Evolutionary conservation across 2,888 invertebrate genomes (phyloP).

Genomic region (Drosophila siamana): DNA sequence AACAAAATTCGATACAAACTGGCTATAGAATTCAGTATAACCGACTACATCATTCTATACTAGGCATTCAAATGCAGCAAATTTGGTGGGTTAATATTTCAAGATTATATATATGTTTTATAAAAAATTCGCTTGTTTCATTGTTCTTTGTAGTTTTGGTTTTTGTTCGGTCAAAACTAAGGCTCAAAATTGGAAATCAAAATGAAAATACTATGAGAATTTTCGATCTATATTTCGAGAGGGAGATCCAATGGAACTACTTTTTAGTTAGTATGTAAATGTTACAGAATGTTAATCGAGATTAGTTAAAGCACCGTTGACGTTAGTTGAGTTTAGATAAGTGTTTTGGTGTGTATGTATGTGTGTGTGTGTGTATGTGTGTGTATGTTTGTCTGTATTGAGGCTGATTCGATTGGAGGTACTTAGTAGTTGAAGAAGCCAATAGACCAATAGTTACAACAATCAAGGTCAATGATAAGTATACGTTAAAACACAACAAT

Average conservation of each 20-base stretch:
- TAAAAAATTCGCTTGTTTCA: conserved; percentile 50
- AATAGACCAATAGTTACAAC: conserved; percentile 75
- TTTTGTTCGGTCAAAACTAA: conserved; percentile 13
- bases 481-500: conserved; percentile 65
- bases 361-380: conserved; percentile 32
- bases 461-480: conserved; percentile 60
- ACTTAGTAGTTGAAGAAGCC: conserved; percentile 58
- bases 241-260: conserved; percentile 17
- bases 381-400: conserved; percentile 38
- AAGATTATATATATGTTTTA: conserved; percentile 33
- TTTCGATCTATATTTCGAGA: conserved; percentile 11
- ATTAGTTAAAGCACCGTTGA: conserved; percentile 51
- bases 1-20: conserved; percentile 84
- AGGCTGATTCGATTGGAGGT: conserved; percentile 39
- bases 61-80: conserved; percentile 73
- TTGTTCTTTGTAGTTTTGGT: conserved; percentile 25
- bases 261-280: conserved; percentile 5
- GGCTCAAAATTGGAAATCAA: conserved; percentile 19
- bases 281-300: conserved; percentile 7
- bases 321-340: conserved; percentile 31
- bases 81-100: conserved; percentile 74
- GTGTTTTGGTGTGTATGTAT: conserved; percentile 29
- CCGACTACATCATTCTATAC: conserved; percentile 70
- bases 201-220: conserved; percentile 4
- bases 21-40: conserved; percentile 78